Evolutionary conservation across 2,113 vertebrate genomes (phyloP), one percentile per base, ranked within the genome.

Genomic region (Hemibagrus wyckioides): DNA sequence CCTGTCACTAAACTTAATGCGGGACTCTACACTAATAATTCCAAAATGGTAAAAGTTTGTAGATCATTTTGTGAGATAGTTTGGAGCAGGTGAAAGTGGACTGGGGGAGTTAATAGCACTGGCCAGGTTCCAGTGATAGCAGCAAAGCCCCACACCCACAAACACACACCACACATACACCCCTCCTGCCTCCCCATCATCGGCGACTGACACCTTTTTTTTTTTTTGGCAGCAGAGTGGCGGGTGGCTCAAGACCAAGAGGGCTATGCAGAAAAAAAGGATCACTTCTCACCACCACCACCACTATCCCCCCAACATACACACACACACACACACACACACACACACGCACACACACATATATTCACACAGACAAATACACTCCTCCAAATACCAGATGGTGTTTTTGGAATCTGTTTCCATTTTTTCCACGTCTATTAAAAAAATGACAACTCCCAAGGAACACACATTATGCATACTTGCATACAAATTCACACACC

Each of bases 401-500:
- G 97, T 94, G 96, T 96, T 97, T 97, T 97, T 98, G 96, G 97
- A 97, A 96, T 96, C 95, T 93, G 94, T 96, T 97, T 96, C 96
- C 95, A 96, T 95, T 95, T 96, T 88, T 95, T 96, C 95, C 95
- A 95, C 95, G 95, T 96, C 95, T 94, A 96, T 96, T 96, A 97
- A 96, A 96, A 96, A 91, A 83, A 87, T 75, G 82, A 90, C 87
- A 89, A 86, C 83, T 80, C 88, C 59, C 86, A 88, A 84, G 88
- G 80, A 92, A 90, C 90, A 86, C 90, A 84, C 86, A 87, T 84
- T 85, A 86, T 77, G 54, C 83, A 86, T 85, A 90, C 88, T 89
- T 48, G 83, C 67, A 84, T 89, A 86, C 85, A 69, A 63, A 87
- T 82, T 79, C 77, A 79, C 80, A 80, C 87, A 88, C 86, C 83